These are phyloP conservation scores for Chelon auratus DNA, from an alignment of 2,797 vertebrate genomes.

Conservation along the genomic window DNA sequence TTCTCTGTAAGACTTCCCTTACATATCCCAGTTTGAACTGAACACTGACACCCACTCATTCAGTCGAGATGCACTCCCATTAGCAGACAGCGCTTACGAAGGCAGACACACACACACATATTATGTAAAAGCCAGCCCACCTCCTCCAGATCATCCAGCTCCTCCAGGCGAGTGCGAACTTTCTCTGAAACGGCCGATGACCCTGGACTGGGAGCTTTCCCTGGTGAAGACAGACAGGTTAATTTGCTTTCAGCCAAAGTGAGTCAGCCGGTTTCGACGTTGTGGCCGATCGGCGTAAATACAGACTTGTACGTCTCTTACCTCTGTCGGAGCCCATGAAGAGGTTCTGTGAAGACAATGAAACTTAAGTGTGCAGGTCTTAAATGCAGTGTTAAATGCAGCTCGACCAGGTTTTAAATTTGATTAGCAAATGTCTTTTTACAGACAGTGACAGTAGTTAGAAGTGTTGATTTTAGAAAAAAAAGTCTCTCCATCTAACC, in stretches of 20 bases:
- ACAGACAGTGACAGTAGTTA: not conserved
- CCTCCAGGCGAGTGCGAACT: constrained; percentile 95
- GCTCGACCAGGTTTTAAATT: not conserved
- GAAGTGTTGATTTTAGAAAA: not conserved
- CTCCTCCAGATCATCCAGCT: constrained; percentile 97
- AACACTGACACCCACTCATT: not conserved
- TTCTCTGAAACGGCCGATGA: constrained; percentile 96
- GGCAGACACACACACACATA: not conserved
- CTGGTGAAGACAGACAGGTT: constrained; percentile 65
- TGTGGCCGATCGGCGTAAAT: not conserved
- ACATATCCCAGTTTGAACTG: too few species aligned
- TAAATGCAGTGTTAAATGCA: not conserved
- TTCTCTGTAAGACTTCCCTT: too few species aligned
- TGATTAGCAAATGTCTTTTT: not conserved
- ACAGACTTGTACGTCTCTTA: constrained; percentile 69
- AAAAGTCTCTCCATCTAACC: not conserved
- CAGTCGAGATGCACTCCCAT: not conserved
- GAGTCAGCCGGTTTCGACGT: too few species aligned
- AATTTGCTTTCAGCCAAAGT: not conserved
- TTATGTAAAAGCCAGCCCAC: constrained; percentile 66
- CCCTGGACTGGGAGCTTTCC: constrained; percentile 85
- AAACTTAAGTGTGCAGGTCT: not conserved
- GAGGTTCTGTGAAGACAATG: constrained; percentile 87
- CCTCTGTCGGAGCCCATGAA: constrained; percentile 96
- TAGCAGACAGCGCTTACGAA: not conserved